Base-by-base conservation (phyloP, 1,140 invertebrate genomes). In the Zaprionus vittiger region DNA sequence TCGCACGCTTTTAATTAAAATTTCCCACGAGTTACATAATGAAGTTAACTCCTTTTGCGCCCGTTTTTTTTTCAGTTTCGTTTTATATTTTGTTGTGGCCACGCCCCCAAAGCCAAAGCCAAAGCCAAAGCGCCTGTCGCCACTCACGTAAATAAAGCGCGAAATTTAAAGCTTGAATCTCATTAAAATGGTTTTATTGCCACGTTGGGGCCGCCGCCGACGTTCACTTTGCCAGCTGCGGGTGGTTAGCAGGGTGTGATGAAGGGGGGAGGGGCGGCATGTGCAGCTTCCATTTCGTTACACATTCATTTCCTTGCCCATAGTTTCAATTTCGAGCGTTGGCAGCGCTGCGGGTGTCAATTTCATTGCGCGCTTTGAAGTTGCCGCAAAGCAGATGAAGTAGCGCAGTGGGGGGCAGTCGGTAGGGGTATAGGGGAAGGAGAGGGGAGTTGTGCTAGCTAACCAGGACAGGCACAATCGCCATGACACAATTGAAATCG, bases 161-260 rank as follows among this genome's bases (percentile, higher is more conserved):
- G 69, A 90, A 90, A 82, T 90, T 90, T 90, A 85, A 90, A 90
- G 85, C 85, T 85, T 77, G 82, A 85, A 90, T 85, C 79, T 90
- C 85, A 90, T 90, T 90, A 90, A 90, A 90, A 90, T 80, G 79
- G 65, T 90, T 90, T 90, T 90, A 90, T 90, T 90, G 77, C 85
- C 84, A 78, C 71, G 38, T 60, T 59, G 84, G 56, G 62, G 47
- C 49, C 20, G 26, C 9, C 20, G 34, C 11, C 24, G 63, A 38
- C 47, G 60, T 26, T 57, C 37, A 61, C 47, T 55, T 52, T 37
- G 56, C 41, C 22, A 26, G 14, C 47, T 67, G 31, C 20, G 60
- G 68, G 38, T 70, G 41, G 44, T 24, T 20, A n/a, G 41, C 54
- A 22, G 56, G 54, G 6, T 31, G 28, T 28, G 22, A 41, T 9